Evolutionary conservation across 2,888 invertebrate species (phyloP).

Genomic region (Apotomis capreana): DNA sequence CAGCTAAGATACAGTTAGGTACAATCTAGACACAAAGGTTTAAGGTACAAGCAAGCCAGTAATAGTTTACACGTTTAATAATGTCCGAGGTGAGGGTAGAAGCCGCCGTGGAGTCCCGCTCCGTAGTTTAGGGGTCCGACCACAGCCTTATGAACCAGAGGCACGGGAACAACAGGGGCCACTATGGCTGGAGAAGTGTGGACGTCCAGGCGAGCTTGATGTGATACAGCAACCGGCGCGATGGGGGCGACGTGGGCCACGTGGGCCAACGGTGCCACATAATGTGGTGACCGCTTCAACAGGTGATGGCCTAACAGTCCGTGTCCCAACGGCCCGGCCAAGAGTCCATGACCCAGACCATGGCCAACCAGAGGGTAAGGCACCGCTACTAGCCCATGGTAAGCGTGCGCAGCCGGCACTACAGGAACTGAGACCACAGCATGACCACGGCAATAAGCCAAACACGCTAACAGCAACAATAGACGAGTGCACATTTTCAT

Average conservation of each 20-base stretch:
- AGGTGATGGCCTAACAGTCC: conserved; percentile 60
- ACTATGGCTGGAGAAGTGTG: conserved; percentile 63
- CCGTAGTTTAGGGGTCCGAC: conserved; percentile 52
- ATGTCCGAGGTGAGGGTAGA: conserved; percentile 54
- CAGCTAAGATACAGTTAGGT: background rate
- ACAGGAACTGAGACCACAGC: conserved; percentile 62
- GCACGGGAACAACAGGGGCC: conserved; percentile 58
- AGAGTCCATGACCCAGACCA: conserved; percentile 49
- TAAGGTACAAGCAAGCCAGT: background rate
- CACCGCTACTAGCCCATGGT: conserved; percentile 57
- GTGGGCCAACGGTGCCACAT: conserved; percentile 55
- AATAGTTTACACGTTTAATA: conserved; percentile 49
- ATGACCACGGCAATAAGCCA: conserved; percentile 61
- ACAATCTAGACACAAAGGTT: background rate
- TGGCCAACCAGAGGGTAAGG: conserved; percentile 51
- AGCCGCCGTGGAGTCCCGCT: conserved; percentile 45
- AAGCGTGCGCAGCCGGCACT: conserved; percentile 54
- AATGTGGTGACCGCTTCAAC: conserved; percentile 67
- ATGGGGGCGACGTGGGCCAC: conserved; percentile 49
- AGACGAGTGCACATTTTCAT: conserved; percentile 58
- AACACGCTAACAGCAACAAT: conserved; percentile 55
- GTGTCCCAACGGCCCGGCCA: conserved; percentile 45
- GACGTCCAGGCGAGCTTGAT: conserved; percentile 80
- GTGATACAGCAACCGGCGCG: conserved; percentile 77
- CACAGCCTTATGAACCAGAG: conserved; percentile 53